These are phyloP conservation scores for Harmothoe impar DNA, from an alignment of 2,888 invertebrate species.

Conservation along the genomic window DNA sequence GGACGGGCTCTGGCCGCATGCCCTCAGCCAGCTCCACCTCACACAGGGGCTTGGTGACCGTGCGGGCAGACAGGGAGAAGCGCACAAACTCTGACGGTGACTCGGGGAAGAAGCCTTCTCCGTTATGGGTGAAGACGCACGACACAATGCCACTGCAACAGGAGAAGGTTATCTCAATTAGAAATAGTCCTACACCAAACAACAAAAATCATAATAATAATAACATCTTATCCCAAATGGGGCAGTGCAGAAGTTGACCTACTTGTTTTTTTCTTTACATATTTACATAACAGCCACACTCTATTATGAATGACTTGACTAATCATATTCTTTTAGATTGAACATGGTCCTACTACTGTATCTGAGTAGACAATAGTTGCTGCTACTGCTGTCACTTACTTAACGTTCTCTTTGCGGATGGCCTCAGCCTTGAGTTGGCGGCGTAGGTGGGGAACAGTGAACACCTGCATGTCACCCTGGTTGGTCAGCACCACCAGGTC, in stretches of 20 bases:
- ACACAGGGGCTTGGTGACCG: constrained; percentile 76
- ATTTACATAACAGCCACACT: no score
- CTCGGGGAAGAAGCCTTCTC: constrained; percentile 95
- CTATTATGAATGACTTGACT: no score
- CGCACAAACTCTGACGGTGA: constrained; percentile 96
- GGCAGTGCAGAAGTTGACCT: no score
- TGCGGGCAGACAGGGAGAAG: constrained; percentile 88
- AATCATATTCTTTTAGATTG: no score
- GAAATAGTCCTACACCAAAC: no score
- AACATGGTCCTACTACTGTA: no score
- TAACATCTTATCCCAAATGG: no score
- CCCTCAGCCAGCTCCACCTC: constrained; percentile 80
- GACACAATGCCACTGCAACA: constrained; percentile 94
- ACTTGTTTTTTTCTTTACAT: no score
- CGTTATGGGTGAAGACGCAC: constrained; percentile 94
- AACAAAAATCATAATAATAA: no score
- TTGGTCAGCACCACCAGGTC: constrained; percentile 96
- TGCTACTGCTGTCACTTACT: constrained; percentile 90
- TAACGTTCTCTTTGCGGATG: constrained; percentile 96
- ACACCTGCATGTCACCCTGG: constrained; percentile 95
- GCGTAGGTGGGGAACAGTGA: constrained; percentile 93
- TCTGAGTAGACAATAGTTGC: no score
- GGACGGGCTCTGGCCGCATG: constrained; percentile 74
- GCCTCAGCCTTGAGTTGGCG: constrained; percentile 93
- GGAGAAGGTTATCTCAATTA: no score